Conservation (phyloP, 2,113 vertebrate species). For the Varanus komodoensis region DNA sequence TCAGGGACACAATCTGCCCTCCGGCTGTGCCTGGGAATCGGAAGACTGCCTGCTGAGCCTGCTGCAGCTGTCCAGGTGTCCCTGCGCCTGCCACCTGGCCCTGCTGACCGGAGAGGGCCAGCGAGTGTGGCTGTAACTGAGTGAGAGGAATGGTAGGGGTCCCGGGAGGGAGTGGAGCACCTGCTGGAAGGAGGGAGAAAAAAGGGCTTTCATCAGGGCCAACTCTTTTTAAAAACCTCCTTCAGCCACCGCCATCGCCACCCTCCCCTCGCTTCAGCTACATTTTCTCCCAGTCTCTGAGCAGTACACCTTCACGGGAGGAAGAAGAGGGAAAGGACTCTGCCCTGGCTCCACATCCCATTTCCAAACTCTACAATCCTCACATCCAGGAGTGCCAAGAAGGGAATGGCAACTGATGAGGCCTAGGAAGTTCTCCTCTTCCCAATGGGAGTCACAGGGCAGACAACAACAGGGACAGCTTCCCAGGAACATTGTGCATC, state of each 20-base stretch:
- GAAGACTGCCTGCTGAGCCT: conserved; percentile 83
- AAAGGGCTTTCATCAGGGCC: conserved; percentile 57
- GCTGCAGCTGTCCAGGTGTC: conserved; percentile 70
- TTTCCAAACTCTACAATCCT: conserved; percentile 49
- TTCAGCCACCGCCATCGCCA: neutral
- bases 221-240: conserved; percentile 55
- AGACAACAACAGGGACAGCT: neutral
- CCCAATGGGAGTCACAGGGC: neutral
- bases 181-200: conserved; percentile 73
- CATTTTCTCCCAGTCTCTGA: conserved; percentile 34
- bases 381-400: neutral
- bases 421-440: neutral
- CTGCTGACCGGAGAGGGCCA: conserved; percentile 79
- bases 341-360: conserved; percentile 36
- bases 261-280: conserved; percentile 33
- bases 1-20: conserved; percentile 77
- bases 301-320: conserved; percentile 14
- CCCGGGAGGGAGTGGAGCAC: conserved; percentile 80
- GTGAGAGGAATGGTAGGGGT: conserved; percentile 82
- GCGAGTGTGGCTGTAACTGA: conserved; percentile 82
- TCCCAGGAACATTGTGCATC: conserved; percentile 2
- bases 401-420: neutral
- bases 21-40: conserved; percentile 79
- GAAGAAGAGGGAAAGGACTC: neutral
- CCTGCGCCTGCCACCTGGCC: conserved; percentile 54